Evolutionary conservation across 1,140 invertebrate genomes (phyloP), one percentile per base, ranked within the genome.

Genomic region (Polyergus mexicanus): DNA sequence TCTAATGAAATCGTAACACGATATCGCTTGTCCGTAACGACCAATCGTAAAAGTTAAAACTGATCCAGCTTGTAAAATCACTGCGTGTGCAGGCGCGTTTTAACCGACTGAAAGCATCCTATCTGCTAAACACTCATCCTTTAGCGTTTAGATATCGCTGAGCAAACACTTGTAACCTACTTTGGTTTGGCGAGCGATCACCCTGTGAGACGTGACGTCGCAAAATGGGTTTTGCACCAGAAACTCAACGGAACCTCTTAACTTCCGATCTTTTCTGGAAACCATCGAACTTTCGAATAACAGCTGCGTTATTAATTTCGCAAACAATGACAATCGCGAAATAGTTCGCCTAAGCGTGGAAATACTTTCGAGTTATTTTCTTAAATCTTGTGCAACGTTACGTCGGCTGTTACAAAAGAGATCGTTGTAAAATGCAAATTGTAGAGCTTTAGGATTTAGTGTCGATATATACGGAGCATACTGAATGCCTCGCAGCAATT

Each of bases 391-490:
- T 8, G 22, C 16, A 38, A 13, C 32, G 38, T 32, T 10, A 81
- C 25, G 4, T 3, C 7, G 28, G 16, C 8, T 16, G n/a, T 60
- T 35, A 60, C 44, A 56, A 69, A 60, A 65, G 25, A 35, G 11
- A 85, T 80, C 32, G n/a, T 85, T 86, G 75, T 89, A 89, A 89
- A 89, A 69, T 65, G 25, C 32, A 56, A 65, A 68, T 60, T 44
- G 7, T 80, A 74, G 68, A 58, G 13, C 56, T 22, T 22, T 25
- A 47, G 35, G 62, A 88, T 89, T 80, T 88, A 88, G 71, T 85
- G 68, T 13, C 71, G 88, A 28, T 0, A 71, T 41, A 28, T 69
- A 80, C 3, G 22, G 68, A 28, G 25, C 38, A 85, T 76, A 44
- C 54, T 38, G 58, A 66, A 16, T 60, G 41, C 75, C 56, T 25